Base-by-base conservation (phyloP, 2,888 invertebrate species). In the Rhorus exstirpatorius region DNA sequence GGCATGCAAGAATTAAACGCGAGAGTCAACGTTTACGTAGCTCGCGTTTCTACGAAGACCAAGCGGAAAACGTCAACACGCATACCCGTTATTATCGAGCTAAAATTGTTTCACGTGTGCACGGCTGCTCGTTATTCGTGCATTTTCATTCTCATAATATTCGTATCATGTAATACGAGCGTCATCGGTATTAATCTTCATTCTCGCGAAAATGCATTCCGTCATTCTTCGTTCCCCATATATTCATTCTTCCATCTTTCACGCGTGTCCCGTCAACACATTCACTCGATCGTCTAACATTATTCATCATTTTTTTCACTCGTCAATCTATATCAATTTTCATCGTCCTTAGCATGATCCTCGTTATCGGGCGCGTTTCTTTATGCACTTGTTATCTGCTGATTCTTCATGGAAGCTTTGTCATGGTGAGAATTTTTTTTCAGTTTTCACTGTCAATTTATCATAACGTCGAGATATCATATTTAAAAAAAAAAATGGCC, bases 21-120 rank as follows among this genome's bases (percentile, higher is more conserved):
- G 49, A 67, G 49, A 67, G 76, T 67, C 67, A 58, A 76, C 76
- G 49, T 76, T 67, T 67, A 60, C 67, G 49, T 58, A 60, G 55
- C 44, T 26, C 51, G 21, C 35, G 74, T 3, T 12, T n/a, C 21
- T n/a, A 58, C 19, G 21, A 8, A 17, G 10, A 17, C 19, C 19
- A n/a, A 58, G 78, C 17, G 49, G 8, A n/a, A 17, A 17, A 35
- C n/a, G 26, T 14, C 17, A 17, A 58, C 58, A 17, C 17, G 12
- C 17, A 3, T 7, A 35, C 35, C 0, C 3, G 17, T 58, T 38
- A 17, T 17, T 7, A 14, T 14, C 7, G 58, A 17, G 21, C n/a
- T 21, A 14, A n/a, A 24, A 44, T 63, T 41, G 41, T 24, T n/a
- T 3, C 41, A 44, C 26, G n/a, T 35, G 63, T 12, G 63, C 74